Percentiles rank a stretch among this genome's conserved stretches.
These are phyloP conservation scores for Psilanteris sp. DNA, from an alignment of 1,140 invertebrate species.

Conservation along the genomic window DNA sequence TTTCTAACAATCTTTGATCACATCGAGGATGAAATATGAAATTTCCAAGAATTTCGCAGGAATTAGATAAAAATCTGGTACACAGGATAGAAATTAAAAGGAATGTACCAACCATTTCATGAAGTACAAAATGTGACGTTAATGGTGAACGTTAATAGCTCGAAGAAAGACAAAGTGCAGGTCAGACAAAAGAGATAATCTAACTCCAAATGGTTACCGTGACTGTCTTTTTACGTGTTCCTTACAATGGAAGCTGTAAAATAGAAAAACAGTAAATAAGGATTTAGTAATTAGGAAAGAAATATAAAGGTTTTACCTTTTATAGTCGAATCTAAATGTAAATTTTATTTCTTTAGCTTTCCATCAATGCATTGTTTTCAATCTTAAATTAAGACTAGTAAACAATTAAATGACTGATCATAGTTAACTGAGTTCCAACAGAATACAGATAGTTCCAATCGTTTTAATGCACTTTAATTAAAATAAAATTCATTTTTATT, in stretches of 20 bases:
- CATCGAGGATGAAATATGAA: neutral
- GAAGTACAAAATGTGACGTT: constrained; percentile 45
- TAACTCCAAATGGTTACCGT: constrained; percentile 22
- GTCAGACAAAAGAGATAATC: constrained; percentile 41
- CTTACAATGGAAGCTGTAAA: constrained; percentile 24
- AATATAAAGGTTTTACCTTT: constrained; percentile 22
- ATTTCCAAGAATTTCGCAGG: neutral
- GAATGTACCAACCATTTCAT: constrained; percentile 11
- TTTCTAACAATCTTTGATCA: neutral
- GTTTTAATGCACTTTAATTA: too few species aligned
- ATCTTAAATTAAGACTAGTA: constrained; percentile 4
- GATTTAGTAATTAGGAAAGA: constrained; percentile 33
- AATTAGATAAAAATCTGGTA: constrained; percentile 5
- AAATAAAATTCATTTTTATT: too few species aligned
- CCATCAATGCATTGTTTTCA: constrained; percentile 10
- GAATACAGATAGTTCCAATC: too few species aligned
- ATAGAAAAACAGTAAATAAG: constrained; percentile 35
- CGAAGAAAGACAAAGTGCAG: constrained; percentile 27
- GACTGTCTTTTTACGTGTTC: constrained; percentile 17
- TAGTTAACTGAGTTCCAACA: too few species aligned
- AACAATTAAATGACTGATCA: constrained; percentile 22
- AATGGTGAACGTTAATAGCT: constrained; percentile 49
- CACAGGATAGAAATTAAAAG: constrained; percentile 2
- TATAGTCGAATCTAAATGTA: constrained; percentile 35
- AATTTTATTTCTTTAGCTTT: constrained; percentile 23